Percentiles rank a stretch among this genome's conserved stretches.
These are phyloP conservation scores for Laothoe populi DNA, from an alignment of 2,888 invertebrate genomes.

Conservation along the genomic window DNA sequence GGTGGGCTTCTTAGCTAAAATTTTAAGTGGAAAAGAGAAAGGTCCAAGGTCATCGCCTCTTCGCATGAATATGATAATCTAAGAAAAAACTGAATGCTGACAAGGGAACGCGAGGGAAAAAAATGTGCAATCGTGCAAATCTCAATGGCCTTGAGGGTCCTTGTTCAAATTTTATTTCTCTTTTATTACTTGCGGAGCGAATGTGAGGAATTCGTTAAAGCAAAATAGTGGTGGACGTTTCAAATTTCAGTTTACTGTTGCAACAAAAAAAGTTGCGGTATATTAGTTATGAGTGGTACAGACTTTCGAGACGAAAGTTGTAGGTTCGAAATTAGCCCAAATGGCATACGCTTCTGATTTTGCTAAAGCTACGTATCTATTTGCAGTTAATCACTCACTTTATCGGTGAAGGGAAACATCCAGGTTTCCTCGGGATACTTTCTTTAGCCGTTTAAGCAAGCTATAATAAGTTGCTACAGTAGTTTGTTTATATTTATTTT, in stretches of 20 bases:
- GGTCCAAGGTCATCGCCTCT: background rate
- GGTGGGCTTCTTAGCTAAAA: background rate
- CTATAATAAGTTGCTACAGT: too few relatives aligned
- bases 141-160: conserved; percentile 13
- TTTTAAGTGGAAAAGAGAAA: background rate
- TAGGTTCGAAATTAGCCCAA: too few relatives aligned
- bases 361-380: too few relatives aligned
- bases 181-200: conserved; percentile 14
- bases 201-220: conserved; percentile 7
- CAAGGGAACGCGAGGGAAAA: background rate
- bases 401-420: too few relatives aligned
- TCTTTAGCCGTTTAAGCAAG: too few relatives aligned
- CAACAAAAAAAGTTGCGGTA: background rate
- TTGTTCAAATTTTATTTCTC: conserved; percentile 20
- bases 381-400: too few relatives aligned
- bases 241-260: background rate
- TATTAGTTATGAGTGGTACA: background rate
- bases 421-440: too few relatives aligned
- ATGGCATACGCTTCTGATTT: too few relatives aligned
- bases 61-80: conserved; percentile 16
- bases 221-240: conserved; percentile 9
- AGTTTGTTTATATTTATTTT: too few relatives aligned
- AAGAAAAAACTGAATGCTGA: conserved; percentile 17
- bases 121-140: conserved; percentile 21
- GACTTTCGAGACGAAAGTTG: too few relatives aligned